phyloP scores from a whole-genome alignment of 2,888 invertebrate species.

The Apoderus coryli region DNA sequence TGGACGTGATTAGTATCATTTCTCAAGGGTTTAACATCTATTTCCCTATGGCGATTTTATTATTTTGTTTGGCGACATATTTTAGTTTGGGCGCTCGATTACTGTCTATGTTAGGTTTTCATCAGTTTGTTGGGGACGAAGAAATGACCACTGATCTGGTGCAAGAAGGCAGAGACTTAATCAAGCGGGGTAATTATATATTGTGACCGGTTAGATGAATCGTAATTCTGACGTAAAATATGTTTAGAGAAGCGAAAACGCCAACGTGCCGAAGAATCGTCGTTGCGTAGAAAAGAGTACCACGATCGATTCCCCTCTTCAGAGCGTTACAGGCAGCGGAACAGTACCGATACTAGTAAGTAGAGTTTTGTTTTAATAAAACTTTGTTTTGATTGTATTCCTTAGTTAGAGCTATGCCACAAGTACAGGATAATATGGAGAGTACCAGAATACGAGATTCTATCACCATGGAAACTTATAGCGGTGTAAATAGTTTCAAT shows the following conservation, averaged over 20 bases:
- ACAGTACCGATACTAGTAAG: constrained; percentile 36
- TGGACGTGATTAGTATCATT: constrained; percentile 95
- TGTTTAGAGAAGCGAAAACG: constrained; percentile 60
- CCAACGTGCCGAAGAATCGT: constrained; percentile 66
- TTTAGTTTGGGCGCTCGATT: constrained; percentile 84
- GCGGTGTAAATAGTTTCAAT: constrained; percentile 30
- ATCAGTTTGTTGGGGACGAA: constrained; percentile 93
- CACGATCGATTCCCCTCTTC: constrained; percentile 46
- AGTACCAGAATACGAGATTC: constrained; percentile 44
- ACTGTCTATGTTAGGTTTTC: constrained; percentile 83
- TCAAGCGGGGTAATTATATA: constrained; percentile 66
- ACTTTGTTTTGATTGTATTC: too few species aligned
- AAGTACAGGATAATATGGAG: constrained; percentile 36
- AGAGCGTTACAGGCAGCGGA: constrained; percentile 33
- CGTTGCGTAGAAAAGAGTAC: constrained; percentile 58
- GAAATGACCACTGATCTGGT: constrained; percentile 86
- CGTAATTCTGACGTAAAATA: too few species aligned
- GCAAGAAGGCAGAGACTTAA: constrained; percentile 84
- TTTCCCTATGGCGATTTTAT: constrained; percentile 92
- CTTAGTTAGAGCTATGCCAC: constrained; percentile 2
- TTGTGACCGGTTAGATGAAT: too few species aligned
- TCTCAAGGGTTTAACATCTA: constrained; percentile 98
- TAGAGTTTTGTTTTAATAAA: too few species aligned
- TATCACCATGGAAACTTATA: constrained; percentile 57
- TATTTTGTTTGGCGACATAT: constrained; percentile 86